A percentile compares a stretch with the other conserved stretches of the same genome.
Conservation (phyloP, 2,113 vertebrate genomes). For the Poeciliopsis turrubarensis region DNA sequence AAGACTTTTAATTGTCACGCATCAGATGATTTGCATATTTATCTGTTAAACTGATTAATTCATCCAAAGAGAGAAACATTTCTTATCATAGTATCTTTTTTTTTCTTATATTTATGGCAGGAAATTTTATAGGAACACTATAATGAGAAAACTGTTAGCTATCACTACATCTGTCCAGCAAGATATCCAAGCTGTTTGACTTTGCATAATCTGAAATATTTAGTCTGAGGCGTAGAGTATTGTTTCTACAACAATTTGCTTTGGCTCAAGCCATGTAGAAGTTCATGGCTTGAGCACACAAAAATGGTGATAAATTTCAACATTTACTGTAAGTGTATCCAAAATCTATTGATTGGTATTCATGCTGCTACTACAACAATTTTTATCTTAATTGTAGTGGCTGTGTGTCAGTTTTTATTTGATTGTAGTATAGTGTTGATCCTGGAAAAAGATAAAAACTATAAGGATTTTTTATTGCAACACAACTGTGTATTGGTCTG, state of each 20-base stretch:
- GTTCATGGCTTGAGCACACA: not conserved
- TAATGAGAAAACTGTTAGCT: not conserved
- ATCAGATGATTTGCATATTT: not conserved
- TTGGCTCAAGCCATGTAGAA: not conserved
- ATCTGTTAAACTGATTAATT: not conserved
- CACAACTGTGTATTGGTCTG: not conserved
- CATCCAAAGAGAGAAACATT: not conserved
- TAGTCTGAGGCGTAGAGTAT: not conserved
- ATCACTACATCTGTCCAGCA: not conserved
- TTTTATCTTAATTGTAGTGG: too few species aligned
- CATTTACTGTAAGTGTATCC: not conserved
- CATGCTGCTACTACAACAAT: not conserved
- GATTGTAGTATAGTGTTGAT: not conserved
- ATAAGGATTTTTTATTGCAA: not conserved
- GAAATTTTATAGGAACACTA: not conserved
- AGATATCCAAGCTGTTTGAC: not conserved
- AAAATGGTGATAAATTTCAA: not conserved
- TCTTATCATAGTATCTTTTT: not conserved
- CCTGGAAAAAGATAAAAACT: not conserved
- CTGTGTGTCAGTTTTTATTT: not conserved
- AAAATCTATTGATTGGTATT: not conserved
- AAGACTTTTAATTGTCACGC: not conserved
- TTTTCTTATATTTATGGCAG: not conserved
- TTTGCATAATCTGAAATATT: not conserved
- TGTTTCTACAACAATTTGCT: not conserved